Conservation (phyloP, 2,888 invertebrate genomes). For the Silvanus unidentatus region DNA sequence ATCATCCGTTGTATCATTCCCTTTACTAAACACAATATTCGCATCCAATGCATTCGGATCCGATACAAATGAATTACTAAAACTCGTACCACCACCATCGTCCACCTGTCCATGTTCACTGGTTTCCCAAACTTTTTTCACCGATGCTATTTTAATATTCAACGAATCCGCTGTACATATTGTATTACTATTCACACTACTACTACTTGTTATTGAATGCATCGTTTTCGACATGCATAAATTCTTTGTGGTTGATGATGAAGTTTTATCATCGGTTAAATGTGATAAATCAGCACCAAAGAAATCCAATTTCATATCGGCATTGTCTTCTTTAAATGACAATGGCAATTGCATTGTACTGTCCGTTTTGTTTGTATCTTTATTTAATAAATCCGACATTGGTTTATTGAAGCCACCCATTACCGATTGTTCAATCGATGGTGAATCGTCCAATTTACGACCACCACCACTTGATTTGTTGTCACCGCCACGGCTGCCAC, state of each 20-base stretch:
- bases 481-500: conserved; percentile 53
- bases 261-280: conserved; percentile 64
- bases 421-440: conserved; percentile 31
- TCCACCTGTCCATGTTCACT: conserved; percentile 51
- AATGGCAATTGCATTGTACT: conserved; percentile 56
- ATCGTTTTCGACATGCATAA: conserved; percentile 52
- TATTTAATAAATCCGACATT: conserved; percentile 41
- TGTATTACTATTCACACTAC: conserved; percentile 59
- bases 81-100: conserved; percentile 41
- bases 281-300: conserved; percentile 79
- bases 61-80: conserved; percentile 44
- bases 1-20: conserved; percentile 44
- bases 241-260: conserved; percentile 44
- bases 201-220: conserved; percentile 54
- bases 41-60: conserved; percentile 46
- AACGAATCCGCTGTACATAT: conserved; percentile 79
- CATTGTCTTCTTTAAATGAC: conserved; percentile 72
- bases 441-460: conserved; percentile 52
- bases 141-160: conserved; percentile 89
- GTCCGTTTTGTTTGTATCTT: conserved; percentile 43
- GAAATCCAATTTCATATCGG: conserved; percentile 89
- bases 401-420: conserved; percentile 49
- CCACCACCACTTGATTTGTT: conserved; percentile 47
- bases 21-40: conserved; percentile 38
- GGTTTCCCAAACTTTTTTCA: conserved; percentile 81